Base-by-base conservation (phyloP, 2,888 invertebrate genomes). In the Pomacea canaliculata region DNA sequence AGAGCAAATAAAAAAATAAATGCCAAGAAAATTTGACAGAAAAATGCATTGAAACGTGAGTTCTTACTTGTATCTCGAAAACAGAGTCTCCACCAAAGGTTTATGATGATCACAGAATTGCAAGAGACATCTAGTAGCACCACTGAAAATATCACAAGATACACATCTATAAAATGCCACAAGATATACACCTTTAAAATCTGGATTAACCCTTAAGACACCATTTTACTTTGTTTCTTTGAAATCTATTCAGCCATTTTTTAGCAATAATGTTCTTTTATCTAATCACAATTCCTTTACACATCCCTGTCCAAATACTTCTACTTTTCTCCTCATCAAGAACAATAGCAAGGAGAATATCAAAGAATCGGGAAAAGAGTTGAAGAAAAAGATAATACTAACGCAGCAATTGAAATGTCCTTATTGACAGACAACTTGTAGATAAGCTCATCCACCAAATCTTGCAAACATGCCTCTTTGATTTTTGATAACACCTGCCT, bases 371-470 rank as follows among this genome's bases (percentile, higher is more conserved):
- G 49, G 49, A 13, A 70, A 51, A 1, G 19, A 49, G 8, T 70
- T 23, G 0, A n/a, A 12, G 9, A 49, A 12, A 49, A 37, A 59
- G 13, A 49, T 48, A n/a, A 69, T 70, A 84, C 86, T 82, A 80
- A 90, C 90, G 85, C 86, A 75, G 86, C 90, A 37, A 90, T 81
- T 10, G 82, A 78, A 16, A 83, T 80, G 60, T 86, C 84, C 18
- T 80, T 82, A 70, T 88, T 85, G 18, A 87, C 87, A 1, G 90
- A 85, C 51, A 91, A 78, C 78, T 90, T 90, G 82, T 88, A 91
- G 46, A 90, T 83, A 19, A 91, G 79, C 80, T 91, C 91, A 85
- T 91, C 91, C 78, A 90, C 80, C 9, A 90, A 83, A 49, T 85
- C 87, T 67, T 85, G 81, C 10, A 86, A 51, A 0, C 84, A 81